phyloP scores from a whole-genome alignment of 1,140 invertebrate species.

The Himalopsyche phryganea region DNA sequence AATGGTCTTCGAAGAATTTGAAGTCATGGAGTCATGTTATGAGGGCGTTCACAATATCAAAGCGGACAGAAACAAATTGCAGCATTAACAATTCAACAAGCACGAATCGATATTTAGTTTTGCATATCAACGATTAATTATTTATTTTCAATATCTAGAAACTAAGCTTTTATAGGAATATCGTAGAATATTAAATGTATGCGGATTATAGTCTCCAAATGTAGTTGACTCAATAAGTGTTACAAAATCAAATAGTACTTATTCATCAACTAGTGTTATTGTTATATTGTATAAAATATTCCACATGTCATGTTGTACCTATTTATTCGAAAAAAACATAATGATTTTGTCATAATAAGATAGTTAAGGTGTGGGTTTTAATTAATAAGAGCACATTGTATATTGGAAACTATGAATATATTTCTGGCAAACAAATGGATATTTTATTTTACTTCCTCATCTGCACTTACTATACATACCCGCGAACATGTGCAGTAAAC shows the following conservation, averaged over 20 bases:
- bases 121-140: background rate
- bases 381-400: background rate
- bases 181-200: background rate
- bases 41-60: slow-evolving; percentile 59
- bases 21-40: slow-evolving; percentile 60
- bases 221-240: no score
- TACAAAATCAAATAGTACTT: no score
- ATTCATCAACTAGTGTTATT: no score
- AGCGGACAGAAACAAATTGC: slow-evolving; percentile 28
- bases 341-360: background rate
- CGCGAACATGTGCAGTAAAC: no score
- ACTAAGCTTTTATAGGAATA: background rate
- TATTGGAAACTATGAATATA: background rate
- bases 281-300: no score
- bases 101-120: background rate
- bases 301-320: background rate
- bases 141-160: background rate
- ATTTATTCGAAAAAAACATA: background rate
- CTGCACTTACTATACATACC: background rate
- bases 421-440: background rate
- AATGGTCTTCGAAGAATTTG: slow-evolving; percentile 80
- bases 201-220: no score
- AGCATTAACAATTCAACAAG: background rate
- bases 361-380: background rate
- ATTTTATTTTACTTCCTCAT: background rate